Conservation (phyloP, 2,888 invertebrate genomes). For the Tenthredo notha region DNA sequence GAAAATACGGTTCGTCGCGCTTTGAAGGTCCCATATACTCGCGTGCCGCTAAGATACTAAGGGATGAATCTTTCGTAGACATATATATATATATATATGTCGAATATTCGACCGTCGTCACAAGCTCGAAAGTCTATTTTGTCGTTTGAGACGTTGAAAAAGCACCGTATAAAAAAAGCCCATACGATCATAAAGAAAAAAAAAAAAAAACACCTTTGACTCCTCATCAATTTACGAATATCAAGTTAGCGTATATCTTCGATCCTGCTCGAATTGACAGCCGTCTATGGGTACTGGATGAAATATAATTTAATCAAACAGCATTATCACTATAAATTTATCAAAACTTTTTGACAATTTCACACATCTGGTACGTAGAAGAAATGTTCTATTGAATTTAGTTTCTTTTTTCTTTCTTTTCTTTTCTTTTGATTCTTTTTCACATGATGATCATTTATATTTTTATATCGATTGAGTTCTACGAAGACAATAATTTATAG, state of each 20-base stretch:
- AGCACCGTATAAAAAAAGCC: background rate
- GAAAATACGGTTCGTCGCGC: constrained; percentile 42
- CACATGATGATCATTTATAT: too few relatives aligned
- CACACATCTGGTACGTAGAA: background rate
- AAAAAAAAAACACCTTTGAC: background rate
- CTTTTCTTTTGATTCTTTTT: too few relatives aligned
- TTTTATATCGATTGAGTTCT: too few relatives aligned
- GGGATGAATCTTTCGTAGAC: background rate
- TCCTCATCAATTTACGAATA: constrained; percentile 2
- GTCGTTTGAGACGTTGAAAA: constrained; percentile 6
- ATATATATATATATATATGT: background rate
- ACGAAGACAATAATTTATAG: too few relatives aligned
- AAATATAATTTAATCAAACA: background rate
- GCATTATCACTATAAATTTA: background rate
- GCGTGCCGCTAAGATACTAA: background rate
- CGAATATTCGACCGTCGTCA: constrained; percentile 7
- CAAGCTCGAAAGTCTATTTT: background rate
- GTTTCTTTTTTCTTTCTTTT: too few relatives aligned
- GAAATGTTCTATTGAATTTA: too few relatives aligned
- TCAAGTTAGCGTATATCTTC: background rate
- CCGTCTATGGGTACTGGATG: background rate
- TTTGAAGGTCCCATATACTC: background rate
- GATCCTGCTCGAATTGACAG: background rate
- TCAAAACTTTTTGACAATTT: background rate
- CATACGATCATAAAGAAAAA: background rate